phyloP scores from a whole-genome alignment of 2,113 vertebrate species.

The Nerophis lumbriciformis region DNA sequence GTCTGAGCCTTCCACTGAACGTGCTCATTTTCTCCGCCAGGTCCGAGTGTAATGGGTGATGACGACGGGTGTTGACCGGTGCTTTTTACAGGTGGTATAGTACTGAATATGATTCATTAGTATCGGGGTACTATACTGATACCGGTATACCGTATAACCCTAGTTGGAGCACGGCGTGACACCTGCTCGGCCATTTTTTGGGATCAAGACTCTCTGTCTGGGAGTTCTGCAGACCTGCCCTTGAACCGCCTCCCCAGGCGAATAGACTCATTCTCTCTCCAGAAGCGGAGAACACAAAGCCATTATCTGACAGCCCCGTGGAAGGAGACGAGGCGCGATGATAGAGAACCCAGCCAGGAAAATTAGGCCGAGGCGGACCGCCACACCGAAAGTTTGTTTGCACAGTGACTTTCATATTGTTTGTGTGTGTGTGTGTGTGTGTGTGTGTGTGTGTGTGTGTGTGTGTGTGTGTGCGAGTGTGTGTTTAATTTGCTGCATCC shows the following conservation, averaged over 20 bases:
- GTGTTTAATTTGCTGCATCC: conserved; percentile 54
- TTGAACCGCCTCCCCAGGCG: conserved; percentile 71
- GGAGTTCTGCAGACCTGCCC: conserved; percentile 67
- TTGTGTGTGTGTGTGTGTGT: conserved; percentile 48
- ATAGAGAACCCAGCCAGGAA: conserved; percentile 54
- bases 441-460: conserved; percentile 38
- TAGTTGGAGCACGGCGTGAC: conserved; percentile 35
- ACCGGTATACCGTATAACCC: too few species aligned
- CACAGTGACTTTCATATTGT: conserved; percentile 65
- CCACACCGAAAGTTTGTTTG: conserved; percentile 64
- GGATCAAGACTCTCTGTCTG: conserved; percentile 59
- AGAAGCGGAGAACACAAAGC: conserved; percentile 62
- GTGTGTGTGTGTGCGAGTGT: conserved; percentile 1
- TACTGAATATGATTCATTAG: too few species aligned
- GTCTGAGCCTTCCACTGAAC: too few species aligned
- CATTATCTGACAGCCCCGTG: conserved; percentile 62
- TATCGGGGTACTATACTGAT: too few species aligned
- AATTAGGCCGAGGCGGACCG: conserved; percentile 59
- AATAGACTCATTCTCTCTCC: conserved; percentile 71
- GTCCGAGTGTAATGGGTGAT: too few species aligned
- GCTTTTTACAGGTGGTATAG: too few species aligned
- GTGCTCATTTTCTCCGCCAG: too few species aligned
- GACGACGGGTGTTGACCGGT: too few species aligned
- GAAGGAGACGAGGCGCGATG: conserved; percentile 48
- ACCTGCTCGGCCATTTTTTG: conserved; percentile 46